Conservation (phyloP, 2,888 invertebrate species). For the Coenonympha arcania region DNA sequence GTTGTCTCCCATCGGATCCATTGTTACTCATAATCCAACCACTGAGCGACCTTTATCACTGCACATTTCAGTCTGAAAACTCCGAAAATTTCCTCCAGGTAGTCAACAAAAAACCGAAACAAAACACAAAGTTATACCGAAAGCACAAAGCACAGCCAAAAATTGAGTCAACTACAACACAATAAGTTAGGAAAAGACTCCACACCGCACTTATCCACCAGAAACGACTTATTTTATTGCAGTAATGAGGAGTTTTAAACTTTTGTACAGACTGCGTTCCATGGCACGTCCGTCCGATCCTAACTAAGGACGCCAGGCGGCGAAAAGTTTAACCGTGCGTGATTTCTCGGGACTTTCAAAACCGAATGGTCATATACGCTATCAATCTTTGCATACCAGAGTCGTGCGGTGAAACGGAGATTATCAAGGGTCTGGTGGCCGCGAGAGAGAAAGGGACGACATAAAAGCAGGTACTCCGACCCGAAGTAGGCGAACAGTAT, state of each 20-base stretch:
- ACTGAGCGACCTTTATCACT: slow-evolving; percentile 32
- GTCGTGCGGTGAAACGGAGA: slow-evolving; percentile 65
- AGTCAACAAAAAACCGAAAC: slow-evolving; percentile 18
- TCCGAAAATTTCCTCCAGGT: slow-evolving; percentile 12
- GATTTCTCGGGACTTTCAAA: slow-evolving; percentile 72
- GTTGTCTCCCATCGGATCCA: slow-evolving; percentile 70
- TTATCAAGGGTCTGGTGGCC: slow-evolving; percentile 39
- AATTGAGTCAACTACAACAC: slow-evolving; percentile 33
- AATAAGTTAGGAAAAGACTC: slow-evolving; percentile 37
- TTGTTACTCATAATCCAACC: slow-evolving; percentile 57
- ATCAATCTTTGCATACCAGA: slow-evolving; percentile 75
- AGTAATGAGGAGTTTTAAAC: slow-evolving; percentile 32
- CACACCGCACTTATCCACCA: slow-evolving; percentile 33
- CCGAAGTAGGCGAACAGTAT: slow-evolving; percentile 66
- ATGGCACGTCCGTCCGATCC: slow-evolving; percentile 53
- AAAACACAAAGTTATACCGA: slow-evolving; percentile 36
- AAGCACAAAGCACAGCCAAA: slow-evolving; percentile 36
- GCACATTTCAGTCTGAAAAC: slow-evolving; percentile 43
- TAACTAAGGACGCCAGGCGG: slow-evolving; percentile 71
- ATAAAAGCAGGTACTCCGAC: slow-evolving; percentile 61
- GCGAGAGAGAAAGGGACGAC: slow-evolving; percentile 63
- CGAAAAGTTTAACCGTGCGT: slow-evolving; percentile 73
- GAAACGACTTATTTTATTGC: slow-evolving; percentile 15
- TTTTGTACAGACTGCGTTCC: slow-evolving; percentile 34
- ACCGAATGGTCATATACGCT: slow-evolving; percentile 74